Base-by-base conservation (phyloP, 2,888 invertebrate genomes). In the Hipparchia sbordonii region DNA sequence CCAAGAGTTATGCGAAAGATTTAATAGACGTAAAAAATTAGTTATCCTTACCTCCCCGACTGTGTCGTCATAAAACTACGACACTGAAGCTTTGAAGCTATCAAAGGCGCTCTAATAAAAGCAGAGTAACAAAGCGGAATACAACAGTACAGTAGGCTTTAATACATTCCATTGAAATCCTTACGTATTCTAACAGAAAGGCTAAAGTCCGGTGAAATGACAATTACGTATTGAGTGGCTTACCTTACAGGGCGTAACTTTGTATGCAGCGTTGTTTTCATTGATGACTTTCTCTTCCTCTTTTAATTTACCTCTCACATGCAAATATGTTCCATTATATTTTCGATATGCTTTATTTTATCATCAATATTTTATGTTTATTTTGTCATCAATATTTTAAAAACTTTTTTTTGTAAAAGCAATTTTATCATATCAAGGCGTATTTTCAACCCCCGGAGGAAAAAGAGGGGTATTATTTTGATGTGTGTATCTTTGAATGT, bases 101-200 rank as follows among this genome's bases (percentile, higher is more conserved):
- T 89, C 88, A 89, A 87, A 89, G 85, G 84, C 83, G 79, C 79
- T 84, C 85, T 87, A 89, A 89, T 89, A 89, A 89, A 90, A 88
- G 84, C 82, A 84, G 87, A 83, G 82, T 84, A 82, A 85, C 83
- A 83, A 82, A 85, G 85, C 83, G 81, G 83, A 84, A 84, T 82
- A 85, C 84, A 84, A 84, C 81, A 78, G 80, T 80, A 77, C 75
- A 77, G 77, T 71, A 70, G 68, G 67, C 74, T 71, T 48, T 69
- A 71, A 48, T 71, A 63, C 70, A 74, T 60, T 57, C 72, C 67
- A 76, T 60, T 72, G 72, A 67, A 72, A 72, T 71, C 69, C 71
- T 65, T 73, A 69, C 45, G 59, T 45, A 12, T 33, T 54, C 59
- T 8, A 10, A 9, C 54, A 67, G 70, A 74, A 74, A 71, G 70